Base-by-base conservation (phyloP, 2,113 vertebrate species). In the Upupa epops region DNA sequence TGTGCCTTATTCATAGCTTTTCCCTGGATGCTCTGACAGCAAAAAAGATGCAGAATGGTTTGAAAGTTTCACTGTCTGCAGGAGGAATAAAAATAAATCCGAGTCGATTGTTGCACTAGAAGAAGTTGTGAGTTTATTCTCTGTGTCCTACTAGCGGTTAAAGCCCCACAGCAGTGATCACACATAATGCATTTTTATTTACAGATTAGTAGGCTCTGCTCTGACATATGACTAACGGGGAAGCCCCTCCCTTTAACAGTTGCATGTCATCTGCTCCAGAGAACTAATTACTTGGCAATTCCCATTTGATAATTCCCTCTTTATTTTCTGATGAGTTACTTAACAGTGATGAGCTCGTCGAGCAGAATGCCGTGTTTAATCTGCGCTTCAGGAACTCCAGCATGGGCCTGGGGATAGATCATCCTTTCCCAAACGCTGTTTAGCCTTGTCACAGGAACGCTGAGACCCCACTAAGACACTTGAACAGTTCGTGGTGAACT, bases 271-370 rank as follows among this genome's bases (percentile, higher is more conserved):
- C 96, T 97, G 97, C 97, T 97, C 96, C 96, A 95, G 96, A 97
- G 96, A 97, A 97, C 97, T 98, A 98, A 97, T 98, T 98, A 98
- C 97, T 97, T 97, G 96, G 97, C 97, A 98, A 97, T 97, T 97
- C 98, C 97, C 97, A 97, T 96, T 96, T 97, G 97, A 97, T 98
- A 97, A 98, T 98, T 98, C 96, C 96, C 96, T 97, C 96, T 97
- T 97, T 97, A 98, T 97, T 97, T 98, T 97, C 97, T 97, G 96
- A 97, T 97, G 97, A 98, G 96, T 98, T 98, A 97, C 97, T 98
- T 98, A 98, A 98, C 96, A 97, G 96, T 95, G 96, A 97, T 97
- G 97, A 97, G 95, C 88, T 97, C 97, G 96, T 97, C 96, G 95
- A 95, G 92, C 91, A 89, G 96, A 97, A 93, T 79, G 37, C 96